Evolutionary conservation across 2,888 invertebrate genomes (phyloP).

Genomic region (Eupithecia exiguata): DNA sequence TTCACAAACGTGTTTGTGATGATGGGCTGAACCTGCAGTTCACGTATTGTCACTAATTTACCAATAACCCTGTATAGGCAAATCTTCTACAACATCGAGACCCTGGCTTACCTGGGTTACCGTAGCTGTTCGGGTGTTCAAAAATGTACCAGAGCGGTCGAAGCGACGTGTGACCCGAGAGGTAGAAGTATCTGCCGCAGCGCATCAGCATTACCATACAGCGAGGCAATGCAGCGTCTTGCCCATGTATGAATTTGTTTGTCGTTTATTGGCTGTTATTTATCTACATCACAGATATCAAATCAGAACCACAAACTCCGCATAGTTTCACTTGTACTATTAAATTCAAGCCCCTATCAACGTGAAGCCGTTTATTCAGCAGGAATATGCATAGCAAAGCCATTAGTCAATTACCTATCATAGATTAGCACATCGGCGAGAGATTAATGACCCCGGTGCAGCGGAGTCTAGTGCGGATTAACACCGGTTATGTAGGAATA

Average conservation of each 20-base stretch:
- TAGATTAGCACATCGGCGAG: constrained; percentile 67
- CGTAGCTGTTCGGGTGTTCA: too few relatives aligned
- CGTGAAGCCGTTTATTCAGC: constrained; percentile 38
- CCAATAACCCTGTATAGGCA: too few relatives aligned
- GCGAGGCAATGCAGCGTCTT: too few relatives aligned
- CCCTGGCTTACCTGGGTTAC: too few relatives aligned
- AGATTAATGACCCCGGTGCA: constrained; percentile 64
- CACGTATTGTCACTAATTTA: too few relatives aligned
- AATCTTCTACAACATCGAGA: too few relatives aligned
- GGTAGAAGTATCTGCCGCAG: too few relatives aligned
- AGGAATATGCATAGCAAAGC: constrained; percentile 47
- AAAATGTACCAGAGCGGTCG: too few relatives aligned
- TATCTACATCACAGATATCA: neutral
- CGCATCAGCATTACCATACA: too few relatives aligned
- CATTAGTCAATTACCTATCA: constrained; percentile 70
- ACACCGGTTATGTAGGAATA: constrained; percentile 37
- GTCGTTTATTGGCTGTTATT: neutral
- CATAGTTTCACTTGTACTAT: constrained; percentile 13
- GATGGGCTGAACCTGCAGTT: too few relatives aligned
- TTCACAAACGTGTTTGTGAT: too few relatives aligned
- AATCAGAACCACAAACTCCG: neutral
- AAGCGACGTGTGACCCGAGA: too few relatives aligned
- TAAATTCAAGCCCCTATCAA: constrained; percentile 23
- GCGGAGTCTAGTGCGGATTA: constrained; percentile 48
- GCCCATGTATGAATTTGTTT: neutral